Percentiles rank a stretch among this genome's conserved stretches.
phyloP scores from a whole-genome alignment of 2,888 invertebrate genomes.

The Caenorhabditis imperialis region DNA sequence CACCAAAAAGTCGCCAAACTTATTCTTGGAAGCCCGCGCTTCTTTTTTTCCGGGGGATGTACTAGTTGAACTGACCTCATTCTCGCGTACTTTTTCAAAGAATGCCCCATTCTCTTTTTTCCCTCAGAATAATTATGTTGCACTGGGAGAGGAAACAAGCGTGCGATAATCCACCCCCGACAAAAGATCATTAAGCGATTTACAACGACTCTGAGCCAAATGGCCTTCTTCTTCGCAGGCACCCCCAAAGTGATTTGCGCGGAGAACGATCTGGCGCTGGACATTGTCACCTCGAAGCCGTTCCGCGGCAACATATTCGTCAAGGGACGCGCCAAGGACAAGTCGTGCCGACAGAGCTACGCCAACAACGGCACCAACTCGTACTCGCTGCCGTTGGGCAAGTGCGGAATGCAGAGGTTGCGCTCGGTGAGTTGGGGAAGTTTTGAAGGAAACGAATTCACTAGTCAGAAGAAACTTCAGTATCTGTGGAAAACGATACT shows the following conservation, averaged over 20 bases:
- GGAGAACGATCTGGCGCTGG: slow-evolving; percentile 75
- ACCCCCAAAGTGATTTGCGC: slow-evolving; percentile 76
- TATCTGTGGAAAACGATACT: too few species aligned
- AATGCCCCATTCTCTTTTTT: not conserved
- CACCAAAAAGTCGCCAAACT: too few species aligned
- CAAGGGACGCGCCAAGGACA: slow-evolving; percentile 77
- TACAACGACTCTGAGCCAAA: slow-evolving; percentile 10
- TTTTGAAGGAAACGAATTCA: not conserved
- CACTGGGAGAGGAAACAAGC: slow-evolving; percentile 2
- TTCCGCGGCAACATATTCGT: slow-evolving; percentile 77
- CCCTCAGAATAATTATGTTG: slow-evolving; percentile 18
- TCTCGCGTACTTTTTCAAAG: slow-evolving; percentile 19
- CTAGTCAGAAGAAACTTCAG: not conserved
- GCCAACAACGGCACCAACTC: slow-evolving; percentile 73
- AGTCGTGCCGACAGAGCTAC: slow-evolving; percentile 73
- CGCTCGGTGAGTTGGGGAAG: slow-evolving; percentile 67
- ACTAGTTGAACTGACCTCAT: slow-evolving; percentile 12
- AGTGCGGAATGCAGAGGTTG: slow-evolving; percentile 77
- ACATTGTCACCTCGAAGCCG: slow-evolving; percentile 74
- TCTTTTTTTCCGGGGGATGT: too few species aligned
- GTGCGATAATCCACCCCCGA: slow-evolving; percentile 16
- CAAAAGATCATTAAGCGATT: slow-evolving; percentile 18
- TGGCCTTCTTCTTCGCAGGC: slow-evolving; percentile 60
- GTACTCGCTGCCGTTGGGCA: slow-evolving; percentile 75
- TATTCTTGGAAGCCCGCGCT: too few species aligned